These are phyloP conservation scores for Drosophila elegans DNA, from an alignment of 1,140 invertebrate genomes.

Conservation along the genomic window DNA sequence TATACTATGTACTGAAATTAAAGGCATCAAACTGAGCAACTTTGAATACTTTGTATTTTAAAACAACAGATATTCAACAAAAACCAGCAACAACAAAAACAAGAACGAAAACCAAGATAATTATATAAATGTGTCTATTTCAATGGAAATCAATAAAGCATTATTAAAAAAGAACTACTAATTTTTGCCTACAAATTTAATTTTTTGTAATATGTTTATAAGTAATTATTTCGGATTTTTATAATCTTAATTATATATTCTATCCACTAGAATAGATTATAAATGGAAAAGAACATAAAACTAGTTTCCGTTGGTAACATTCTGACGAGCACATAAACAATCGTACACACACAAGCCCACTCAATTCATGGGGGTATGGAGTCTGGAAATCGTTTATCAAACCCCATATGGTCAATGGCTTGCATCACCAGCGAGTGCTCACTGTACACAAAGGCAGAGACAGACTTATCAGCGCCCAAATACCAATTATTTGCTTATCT, in stretches of 20 bases:
- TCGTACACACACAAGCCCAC: slow-evolving; percentile 1
- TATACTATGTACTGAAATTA: slow-evolving; percentile 82
- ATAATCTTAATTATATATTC: too few species aligned
- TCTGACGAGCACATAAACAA: neutral
- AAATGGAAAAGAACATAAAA: slow-evolving; percentile 2
- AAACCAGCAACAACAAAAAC: slow-evolving; percentile 38
- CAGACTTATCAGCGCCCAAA: slow-evolving; percentile 29
- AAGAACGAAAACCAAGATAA: slow-evolving; percentile 58
- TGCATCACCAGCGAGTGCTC: slow-evolving; percentile 6
- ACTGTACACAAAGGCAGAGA: slow-evolving; percentile 25
- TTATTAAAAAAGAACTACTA: slow-evolving; percentile 34
- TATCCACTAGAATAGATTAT: too few species aligned
- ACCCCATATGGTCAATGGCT: neutral
- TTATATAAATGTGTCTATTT: slow-evolving; percentile 80
- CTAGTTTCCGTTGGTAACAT: neutral
- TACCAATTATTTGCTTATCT: slow-evolving; percentile 58
- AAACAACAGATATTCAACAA: slow-evolving; percentile 54
- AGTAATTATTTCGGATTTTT: too few species aligned
- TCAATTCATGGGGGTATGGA: neutral
- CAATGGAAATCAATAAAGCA: slow-evolving; percentile 82
- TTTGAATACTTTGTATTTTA: slow-evolving; percentile 82
- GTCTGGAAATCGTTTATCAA: slow-evolving; percentile 17
- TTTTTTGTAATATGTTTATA: too few species aligned
- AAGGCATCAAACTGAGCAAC: slow-evolving; percentile 67
- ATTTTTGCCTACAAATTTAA: neutral